A percentile compares a stretch with the other conserved stretches of the same genome.
Conservation (phyloP, 2,113 vertebrate genomes). For the Seriola rivoliana region DNA sequence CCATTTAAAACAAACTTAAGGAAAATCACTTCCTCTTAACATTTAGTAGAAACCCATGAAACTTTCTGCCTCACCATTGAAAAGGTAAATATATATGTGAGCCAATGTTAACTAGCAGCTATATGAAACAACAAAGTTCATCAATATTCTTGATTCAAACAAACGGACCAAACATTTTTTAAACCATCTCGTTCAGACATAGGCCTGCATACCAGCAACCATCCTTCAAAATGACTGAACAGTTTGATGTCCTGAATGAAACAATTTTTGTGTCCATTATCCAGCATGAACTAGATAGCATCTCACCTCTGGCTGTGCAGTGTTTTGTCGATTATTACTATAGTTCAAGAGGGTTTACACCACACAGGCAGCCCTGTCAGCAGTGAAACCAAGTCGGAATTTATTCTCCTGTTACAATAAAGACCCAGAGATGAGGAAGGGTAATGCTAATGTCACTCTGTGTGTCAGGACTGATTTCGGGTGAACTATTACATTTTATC, state of each 20-base stretch:
- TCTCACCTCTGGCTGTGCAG: slow-evolving; percentile 53
- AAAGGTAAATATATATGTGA: neutral
- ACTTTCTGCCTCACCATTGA: too few relatives aligned
- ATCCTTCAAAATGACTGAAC: slow-evolving; percentile 49
- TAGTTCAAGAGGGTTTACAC: slow-evolving; percentile 50
- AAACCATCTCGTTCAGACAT: slow-evolving; percentile 7
- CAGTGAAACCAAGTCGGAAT: slow-evolving; percentile 18
- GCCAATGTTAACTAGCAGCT: neutral
- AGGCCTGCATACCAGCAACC: slow-evolving; percentile 14
- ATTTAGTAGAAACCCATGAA: too few relatives aligned
- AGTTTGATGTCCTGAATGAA: slow-evolving; percentile 64
- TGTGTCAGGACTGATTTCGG: slow-evolving; percentile 32
- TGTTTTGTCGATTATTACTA: slow-evolving; percentile 63
- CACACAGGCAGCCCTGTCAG: slow-evolving; percentile 13
- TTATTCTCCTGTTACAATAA: slow-evolving; percentile 33
- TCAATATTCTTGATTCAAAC: neutral
- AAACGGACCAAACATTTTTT: neutral
- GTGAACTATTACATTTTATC: slow-evolving; percentile 16
- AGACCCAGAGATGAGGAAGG: slow-evolving; percentile 20
- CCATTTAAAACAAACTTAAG: neutral
- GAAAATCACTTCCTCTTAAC: neutral
- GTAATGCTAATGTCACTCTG: slow-evolving; percentile 30
- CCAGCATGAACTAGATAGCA: slow-evolving; percentile 40
- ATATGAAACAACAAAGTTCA: neutral
- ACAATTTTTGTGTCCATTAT: slow-evolving; percentile 57